These are phyloP conservation scores for Leguminivora glycinivorella DNA, from an alignment of 1,140 invertebrate species.

Conservation along the genomic window DNA sequence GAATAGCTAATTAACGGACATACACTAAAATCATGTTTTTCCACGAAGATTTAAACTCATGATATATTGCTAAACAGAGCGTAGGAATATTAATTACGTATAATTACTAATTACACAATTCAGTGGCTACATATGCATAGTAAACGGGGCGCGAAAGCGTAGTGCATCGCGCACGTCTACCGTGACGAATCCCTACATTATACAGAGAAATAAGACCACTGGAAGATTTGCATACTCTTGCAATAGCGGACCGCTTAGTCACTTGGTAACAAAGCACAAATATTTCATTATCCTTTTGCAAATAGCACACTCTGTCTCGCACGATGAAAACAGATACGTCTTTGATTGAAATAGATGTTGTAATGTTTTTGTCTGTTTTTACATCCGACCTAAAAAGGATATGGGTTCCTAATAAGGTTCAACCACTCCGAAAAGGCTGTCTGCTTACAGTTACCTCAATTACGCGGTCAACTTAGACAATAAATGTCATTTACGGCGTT, in stretches of 20 bases:
- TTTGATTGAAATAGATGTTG: not conserved
- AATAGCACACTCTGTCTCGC: constrained; percentile 4
- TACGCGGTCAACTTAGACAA: constrained; percentile 27
- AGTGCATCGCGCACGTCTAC: constrained; percentile 19
- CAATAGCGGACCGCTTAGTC: constrained; percentile 15
- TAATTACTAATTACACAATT: constrained; percentile 27
- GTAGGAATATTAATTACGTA: constrained; percentile 19
- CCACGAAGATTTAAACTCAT: constrained; percentile 8
- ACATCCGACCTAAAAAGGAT: not conserved
- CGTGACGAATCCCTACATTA: constrained; percentile 28
- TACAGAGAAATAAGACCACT: constrained; percentile 28
- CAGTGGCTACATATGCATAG: constrained; percentile 20
- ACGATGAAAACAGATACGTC: not conserved
- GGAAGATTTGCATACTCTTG: constrained; percentile 25
- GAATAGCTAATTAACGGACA: constrained; percentile 10
- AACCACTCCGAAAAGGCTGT: not conserved
- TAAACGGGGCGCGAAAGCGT: constrained; percentile 28
- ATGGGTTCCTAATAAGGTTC: constrained; percentile 10
- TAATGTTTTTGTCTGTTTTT: not conserved
- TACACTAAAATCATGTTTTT: constrained; percentile 4
- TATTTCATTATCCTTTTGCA: constrained; percentile 27
- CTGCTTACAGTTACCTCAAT: constrained; percentile 22
- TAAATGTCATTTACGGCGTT: constrained; percentile 26
- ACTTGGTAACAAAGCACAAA: constrained; percentile 18
- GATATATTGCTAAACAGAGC: constrained; percentile 15